A percentile compares a stretch with the other conserved stretches of the same genome.
Conservation (phyloP, 2,888 invertebrate genomes). For the Ceriagrion tenellum region DNA sequence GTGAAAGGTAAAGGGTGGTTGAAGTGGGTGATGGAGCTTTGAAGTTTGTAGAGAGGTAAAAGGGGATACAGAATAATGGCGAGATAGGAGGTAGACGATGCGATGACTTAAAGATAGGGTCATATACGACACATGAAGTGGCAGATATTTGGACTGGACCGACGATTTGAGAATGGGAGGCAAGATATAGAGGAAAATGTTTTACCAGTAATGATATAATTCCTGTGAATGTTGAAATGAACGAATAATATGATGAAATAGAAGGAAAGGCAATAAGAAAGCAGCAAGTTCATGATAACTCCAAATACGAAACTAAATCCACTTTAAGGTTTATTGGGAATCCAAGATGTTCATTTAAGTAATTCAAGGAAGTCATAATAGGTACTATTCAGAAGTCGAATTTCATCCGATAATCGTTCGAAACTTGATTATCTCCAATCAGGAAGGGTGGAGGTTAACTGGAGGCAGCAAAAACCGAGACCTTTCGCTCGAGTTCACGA, state of each 20-base stretch:
- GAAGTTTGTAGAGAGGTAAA: neutral
- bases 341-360: neutral
- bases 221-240: no score
- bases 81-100: no score
- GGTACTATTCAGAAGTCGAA: neutral
- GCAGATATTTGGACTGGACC: no score
- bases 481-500: neutral
- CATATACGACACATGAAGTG: no score
- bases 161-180: no score
- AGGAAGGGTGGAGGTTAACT: neutral
- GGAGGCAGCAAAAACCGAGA: neutral
- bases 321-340: neutral
- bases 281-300: neutral
- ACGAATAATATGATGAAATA: no score
- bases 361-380: neutral
- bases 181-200: no score
- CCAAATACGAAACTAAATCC: neutral
- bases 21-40: neutral
- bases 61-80: neutral
- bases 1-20: neutral
- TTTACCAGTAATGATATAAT: no score
- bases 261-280: neutral
- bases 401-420: neutral
- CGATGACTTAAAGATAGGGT: no score
- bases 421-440: conserved; percentile 1